Evolutionary conservation across 2,888 invertebrate genomes (phyloP).

Genomic region (Brenthis hecate): DNA sequence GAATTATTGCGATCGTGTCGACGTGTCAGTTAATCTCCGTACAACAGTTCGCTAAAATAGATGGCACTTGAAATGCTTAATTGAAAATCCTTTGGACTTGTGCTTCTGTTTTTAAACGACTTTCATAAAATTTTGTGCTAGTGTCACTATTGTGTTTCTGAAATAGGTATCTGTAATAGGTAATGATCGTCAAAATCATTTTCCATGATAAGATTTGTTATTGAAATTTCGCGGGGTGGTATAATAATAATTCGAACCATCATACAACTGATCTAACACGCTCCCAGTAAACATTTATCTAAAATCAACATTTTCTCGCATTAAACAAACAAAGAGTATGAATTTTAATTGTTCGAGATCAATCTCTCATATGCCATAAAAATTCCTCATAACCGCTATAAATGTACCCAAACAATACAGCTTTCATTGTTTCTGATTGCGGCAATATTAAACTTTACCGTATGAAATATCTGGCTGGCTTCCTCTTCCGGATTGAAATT

Average conservation of each 20-base stretch:
- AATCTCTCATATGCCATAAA: constrained; percentile 37
- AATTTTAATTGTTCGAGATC: constrained; percentile 33
- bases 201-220: no score
- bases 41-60: constrained; percentile 22
- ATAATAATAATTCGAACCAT: no score
- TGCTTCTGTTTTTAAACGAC: background rate
- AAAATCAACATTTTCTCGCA: background rate
- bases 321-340: background rate
- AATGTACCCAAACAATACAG: constrained; percentile 36
- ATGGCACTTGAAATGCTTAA: constrained; percentile 26
- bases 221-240: no score
- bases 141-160: no score
- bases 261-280: background rate
- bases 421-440: constrained; percentile 39
- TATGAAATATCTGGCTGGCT: constrained; percentile 35
- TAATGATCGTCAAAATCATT: no score
- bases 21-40: constrained; percentile 32
- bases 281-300: constrained; percentile 2
- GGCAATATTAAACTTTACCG: constrained; percentile 39
- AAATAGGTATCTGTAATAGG: no score
- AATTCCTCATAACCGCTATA: constrained; percentile 34
- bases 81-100: constrained; percentile 14
- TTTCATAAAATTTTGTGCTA: background rate
- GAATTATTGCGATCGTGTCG: constrained; percentile 32
- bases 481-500: constrained; percentile 29